Evolutionary conservation across 1,140 invertebrate genomes (phyloP).

Genomic region (Pseudomyrmex sp.): DNA sequence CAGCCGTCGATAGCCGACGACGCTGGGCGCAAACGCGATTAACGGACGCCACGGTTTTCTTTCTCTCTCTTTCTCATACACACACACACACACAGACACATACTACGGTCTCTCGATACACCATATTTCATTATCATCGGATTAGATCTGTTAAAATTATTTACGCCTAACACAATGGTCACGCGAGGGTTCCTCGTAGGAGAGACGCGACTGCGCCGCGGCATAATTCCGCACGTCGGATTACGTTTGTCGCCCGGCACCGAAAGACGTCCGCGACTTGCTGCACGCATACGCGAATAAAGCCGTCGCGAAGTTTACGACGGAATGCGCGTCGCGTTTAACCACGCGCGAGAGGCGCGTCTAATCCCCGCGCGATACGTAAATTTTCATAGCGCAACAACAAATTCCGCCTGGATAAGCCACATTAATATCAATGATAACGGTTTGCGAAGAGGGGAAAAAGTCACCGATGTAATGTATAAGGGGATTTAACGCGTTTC

Average conservation of each 20-base stretch:
- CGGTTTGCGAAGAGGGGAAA: neutral
- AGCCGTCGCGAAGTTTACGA: slow-evolving; percentile 41
- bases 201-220: slow-evolving; percentile 25
- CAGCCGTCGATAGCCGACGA: slow-evolving; percentile 28
- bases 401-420: slow-evolving; percentile 55
- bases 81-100: too few relatives aligned
- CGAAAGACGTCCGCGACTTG: slow-evolving; percentile 10
- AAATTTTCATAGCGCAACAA: slow-evolving; percentile 56
- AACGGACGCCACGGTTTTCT: slow-evolving; percentile 40
- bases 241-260: slow-evolving; percentile 36
- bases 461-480: slow-evolving; percentile 24
- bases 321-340: neutral
- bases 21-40: slow-evolving; percentile 46
- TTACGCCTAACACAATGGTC: slow-evolving; percentile 53
- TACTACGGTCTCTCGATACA: slow-evolving; percentile 34
- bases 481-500: slow-evolving; percentile 45
- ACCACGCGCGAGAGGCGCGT: slow-evolving; percentile 8
- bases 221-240: slow-evolving; percentile 57
- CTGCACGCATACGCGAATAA: slow-evolving; percentile 26
- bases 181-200: slow-evolving; percentile 33
- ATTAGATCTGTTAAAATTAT: slow-evolving; percentile 59
- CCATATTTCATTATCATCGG: slow-evolving; percentile 58
- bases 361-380: slow-evolving; percentile 55
- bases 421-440: slow-evolving; percentile 56
- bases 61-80: neutral